These are phyloP conservation scores for Paramormyrops hopkinsi DNA, from an alignment of 2,797 vertebrate species.

Conservation along the genomic window DNA sequence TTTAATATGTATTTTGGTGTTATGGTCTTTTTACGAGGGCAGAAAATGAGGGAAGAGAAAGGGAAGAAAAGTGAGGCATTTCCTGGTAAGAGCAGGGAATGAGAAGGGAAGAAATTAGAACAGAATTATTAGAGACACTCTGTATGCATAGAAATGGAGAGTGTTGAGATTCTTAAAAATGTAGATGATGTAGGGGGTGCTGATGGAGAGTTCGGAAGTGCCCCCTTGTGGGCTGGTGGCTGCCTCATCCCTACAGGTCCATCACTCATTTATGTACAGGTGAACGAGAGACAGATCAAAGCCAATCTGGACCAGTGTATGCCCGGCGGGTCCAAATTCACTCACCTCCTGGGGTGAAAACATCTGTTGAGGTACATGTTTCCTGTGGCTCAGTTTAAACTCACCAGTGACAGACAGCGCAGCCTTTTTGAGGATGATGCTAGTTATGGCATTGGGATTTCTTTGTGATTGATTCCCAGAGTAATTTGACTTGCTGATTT, in stretches of 20 bases:
- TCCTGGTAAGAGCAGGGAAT: no score
- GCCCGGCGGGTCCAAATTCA: not conserved
- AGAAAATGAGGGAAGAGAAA: not conserved
- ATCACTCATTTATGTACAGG: not conserved
- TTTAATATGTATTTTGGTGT: not conserved
- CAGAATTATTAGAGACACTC: not conserved
- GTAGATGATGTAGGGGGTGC: not conserved
- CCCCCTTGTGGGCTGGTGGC: not conserved
- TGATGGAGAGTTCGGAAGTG: not conserved
- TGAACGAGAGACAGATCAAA: not conserved
- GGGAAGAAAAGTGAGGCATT: no score
- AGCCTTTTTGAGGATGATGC: not conserved
- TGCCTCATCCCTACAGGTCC: not conserved
- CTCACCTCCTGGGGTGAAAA: constrained; percentile 5
- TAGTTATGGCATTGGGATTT: not conserved
- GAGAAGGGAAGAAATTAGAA: no score
- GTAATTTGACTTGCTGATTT: not conserved
- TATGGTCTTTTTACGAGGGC: not conserved
- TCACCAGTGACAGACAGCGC: not conserved
- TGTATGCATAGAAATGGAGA: not conserved
- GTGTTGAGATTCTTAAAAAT: not conserved
- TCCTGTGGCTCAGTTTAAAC: not conserved
- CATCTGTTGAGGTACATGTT: not conserved
- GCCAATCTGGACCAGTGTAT: not conserved
- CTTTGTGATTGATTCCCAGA: not conserved